Conservation (phyloP, 1,140 invertebrate genomes). For the Lucilia sericata region DNA sequence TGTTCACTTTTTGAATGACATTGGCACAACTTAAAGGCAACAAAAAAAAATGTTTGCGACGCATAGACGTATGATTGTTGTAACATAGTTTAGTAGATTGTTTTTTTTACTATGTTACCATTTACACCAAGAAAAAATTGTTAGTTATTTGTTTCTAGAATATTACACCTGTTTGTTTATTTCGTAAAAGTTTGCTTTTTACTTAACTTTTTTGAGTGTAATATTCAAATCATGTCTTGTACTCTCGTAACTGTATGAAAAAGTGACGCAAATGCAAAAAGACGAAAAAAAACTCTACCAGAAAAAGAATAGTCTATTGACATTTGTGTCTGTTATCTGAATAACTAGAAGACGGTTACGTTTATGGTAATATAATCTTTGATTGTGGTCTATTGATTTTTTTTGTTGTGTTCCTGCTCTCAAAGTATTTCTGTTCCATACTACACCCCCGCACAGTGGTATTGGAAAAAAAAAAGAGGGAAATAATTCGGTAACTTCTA, state of each 20-base stretch:
- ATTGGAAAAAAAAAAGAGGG: no score
- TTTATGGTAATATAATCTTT: constrained; percentile 40
- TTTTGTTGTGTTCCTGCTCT: not conserved
- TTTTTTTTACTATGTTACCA: not conserved
- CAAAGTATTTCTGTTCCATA: no score
- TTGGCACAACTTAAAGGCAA: not conserved
- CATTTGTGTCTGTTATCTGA: constrained; percentile 41
- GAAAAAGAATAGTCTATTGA: constrained; percentile 33
- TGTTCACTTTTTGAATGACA: not conserved
- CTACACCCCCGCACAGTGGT: not conserved
- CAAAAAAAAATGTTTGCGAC: not conserved
- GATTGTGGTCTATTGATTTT: constrained; percentile 35
- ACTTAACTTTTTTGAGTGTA: not conserved
- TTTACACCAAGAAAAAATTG: no score
- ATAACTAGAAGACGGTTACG: constrained; percentile 24
- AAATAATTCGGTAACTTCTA: no score
- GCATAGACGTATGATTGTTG: not conserved
- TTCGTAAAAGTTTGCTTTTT: no score
- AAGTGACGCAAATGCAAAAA: not conserved
- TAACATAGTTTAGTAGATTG: not conserved
- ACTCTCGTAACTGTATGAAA: not conserved
- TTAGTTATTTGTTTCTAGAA: no score
- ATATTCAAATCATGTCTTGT: not conserved
- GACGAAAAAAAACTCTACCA: no score
- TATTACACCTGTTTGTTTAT: no score